These are phyloP conservation scores for Melanaphis sacchari DNA, from an alignment of 1,140 invertebrate genomes.

Conservation along the genomic window DNA sequence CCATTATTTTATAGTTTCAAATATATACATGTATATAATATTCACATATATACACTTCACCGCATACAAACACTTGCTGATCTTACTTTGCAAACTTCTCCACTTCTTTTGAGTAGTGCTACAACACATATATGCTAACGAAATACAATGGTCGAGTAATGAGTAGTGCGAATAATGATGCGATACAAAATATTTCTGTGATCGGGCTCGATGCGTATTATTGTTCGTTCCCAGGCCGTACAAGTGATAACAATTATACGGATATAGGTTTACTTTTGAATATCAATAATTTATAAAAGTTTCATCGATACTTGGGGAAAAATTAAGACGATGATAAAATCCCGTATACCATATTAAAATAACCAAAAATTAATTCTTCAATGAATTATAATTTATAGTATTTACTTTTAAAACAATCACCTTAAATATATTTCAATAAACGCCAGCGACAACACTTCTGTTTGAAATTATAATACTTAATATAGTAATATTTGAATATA, in stretches of 20 bases:
- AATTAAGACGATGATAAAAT: not conserved
- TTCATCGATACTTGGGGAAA: rapidly evolving
- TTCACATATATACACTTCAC: not conserved
- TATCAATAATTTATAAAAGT: not conserved
- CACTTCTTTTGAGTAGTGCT: too few species aligned
- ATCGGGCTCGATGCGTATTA: not conserved
- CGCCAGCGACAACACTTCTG: too few species aligned
- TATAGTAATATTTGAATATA: too few species aligned
- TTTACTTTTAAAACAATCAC: not conserved
- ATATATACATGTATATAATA: not conserved
- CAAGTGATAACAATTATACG: not conserved
- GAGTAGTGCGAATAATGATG: not conserved
- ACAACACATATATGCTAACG: not conserved
- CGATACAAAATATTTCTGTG: not conserved
- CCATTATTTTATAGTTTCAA: not conserved
- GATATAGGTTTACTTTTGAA: not conserved
- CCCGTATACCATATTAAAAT: too few species aligned
- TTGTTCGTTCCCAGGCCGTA: not conserved
- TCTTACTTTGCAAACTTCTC: too few species aligned
- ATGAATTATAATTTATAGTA: not conserved
- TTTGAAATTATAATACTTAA: too few species aligned
- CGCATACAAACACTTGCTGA: not conserved
- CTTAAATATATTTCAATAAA: too few species aligned
- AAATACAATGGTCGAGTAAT: not conserved
- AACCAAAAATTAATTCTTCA: not conserved